phyloP scores from a whole-genome alignment of 1,140 invertebrate species.

The Triops longicaudatus region DNA sequence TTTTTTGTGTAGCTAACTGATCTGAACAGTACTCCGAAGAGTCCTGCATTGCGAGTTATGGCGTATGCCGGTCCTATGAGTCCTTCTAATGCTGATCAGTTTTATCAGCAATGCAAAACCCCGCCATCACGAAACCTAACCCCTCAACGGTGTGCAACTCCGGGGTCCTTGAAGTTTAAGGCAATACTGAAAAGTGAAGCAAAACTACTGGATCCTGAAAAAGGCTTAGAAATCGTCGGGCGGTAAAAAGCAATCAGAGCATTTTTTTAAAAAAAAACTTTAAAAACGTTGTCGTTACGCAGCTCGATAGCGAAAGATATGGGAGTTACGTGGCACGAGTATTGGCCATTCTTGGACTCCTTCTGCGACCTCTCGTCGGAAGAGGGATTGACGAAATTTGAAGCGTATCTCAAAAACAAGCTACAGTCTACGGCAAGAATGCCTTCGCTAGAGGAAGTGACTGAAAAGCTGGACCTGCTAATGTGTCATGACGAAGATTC shows the following conservation, averaged over 20 bases:
- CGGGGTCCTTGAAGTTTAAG: conserved; percentile 32
- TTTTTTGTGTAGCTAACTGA: conserved; percentile 42
- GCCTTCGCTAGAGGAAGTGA: not conserved
- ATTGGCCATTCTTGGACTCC: conserved; percentile 75
- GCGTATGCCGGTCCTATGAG: conserved; percentile 80
- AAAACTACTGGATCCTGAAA: conserved; percentile 63
- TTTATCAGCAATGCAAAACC: conserved; percentile 71
- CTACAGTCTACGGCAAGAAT: not conserved
- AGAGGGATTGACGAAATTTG: conserved; percentile 61
- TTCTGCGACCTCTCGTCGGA: conserved; percentile 63
- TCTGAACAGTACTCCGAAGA: conserved; percentile 53
- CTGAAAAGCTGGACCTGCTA: not conserved
- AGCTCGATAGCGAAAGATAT: conserved; percentile 64
- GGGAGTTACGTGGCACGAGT: conserved; percentile 76
- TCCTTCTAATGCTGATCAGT: conserved; percentile 56
- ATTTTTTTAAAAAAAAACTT: conserved; percentile 20
- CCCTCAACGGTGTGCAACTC: conserved; percentile 33
- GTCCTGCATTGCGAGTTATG: conserved; percentile 58
- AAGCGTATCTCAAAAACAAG: conserved; percentile 57
- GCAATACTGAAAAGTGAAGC: conserved; percentile 39
- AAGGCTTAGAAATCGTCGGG: conserved; percentile 73
- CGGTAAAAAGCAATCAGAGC: conserved; percentile 44
- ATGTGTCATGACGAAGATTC: not conserved
- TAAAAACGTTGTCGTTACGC: conserved; percentile 22
- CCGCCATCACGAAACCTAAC: conserved; percentile 48